Evolutionary conservation across 2,888 invertebrate genomes (phyloP).

Genomic region (Alitta virens): DNA sequence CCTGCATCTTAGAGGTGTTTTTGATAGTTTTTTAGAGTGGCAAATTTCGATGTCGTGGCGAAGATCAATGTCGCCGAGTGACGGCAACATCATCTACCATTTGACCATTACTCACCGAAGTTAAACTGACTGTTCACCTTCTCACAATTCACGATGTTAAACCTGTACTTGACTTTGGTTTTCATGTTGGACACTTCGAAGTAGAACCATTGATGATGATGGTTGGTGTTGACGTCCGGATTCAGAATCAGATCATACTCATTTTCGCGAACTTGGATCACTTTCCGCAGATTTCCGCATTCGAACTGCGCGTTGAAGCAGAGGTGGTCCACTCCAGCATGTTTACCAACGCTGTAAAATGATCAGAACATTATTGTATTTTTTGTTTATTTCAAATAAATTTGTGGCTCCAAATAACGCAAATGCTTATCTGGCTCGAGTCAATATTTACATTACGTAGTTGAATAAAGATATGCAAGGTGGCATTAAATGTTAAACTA

Average conservation of each 20-base stretch:
- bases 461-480: too few relatives aligned
- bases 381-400: too few relatives aligned
- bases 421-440: neutral
- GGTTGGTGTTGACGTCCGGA: constrained; percentile 76
- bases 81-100: too few relatives aligned
- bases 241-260: constrained; percentile 82
- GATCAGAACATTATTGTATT: neutral
- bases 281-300: constrained; percentile 80
- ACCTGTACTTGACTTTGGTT: constrained; percentile 69
- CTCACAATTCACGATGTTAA: constrained; percentile 85
- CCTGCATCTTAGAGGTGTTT: too few relatives aligned
- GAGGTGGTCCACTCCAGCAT: constrained; percentile 56
- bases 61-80: too few relatives aligned
- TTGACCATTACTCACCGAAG: constrained; percentile 68
- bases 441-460: too few relatives aligned
- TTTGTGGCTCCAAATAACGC: neutral
- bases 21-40: too few relatives aligned
- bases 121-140: constrained; percentile 85
- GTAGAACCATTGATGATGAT: constrained; percentile 86
- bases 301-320: constrained; percentile 83
- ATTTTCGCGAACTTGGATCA: constrained; percentile 72
- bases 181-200: constrained; percentile 80
- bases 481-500: too few relatives aligned
- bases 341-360: constrained; percentile 9
- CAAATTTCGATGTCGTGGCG: too few relatives aligned